phyloP scores from a whole-genome alignment of 35 echinoderm and acorn worm species.

The Strongylocentrotus purpuratus region DNA sequence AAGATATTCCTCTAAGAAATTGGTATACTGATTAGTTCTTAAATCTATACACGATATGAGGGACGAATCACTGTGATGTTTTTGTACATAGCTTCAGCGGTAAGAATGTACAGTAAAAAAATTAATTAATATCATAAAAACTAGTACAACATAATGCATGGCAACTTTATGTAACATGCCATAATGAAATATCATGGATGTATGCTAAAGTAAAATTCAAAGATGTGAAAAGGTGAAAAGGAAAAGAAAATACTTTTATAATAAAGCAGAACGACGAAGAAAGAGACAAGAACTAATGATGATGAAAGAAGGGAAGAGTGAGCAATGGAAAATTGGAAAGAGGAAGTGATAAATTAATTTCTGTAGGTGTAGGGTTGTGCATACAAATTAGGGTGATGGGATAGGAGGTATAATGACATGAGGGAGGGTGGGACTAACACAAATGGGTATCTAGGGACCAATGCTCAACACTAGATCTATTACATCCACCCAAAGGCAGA shows the following conservation, averaged over 20 bases:
- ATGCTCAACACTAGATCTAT: conserved; percentile 35
- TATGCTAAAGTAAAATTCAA: too few relatives aligned
- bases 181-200: too few relatives aligned
- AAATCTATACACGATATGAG: too few relatives aligned
- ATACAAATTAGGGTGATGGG: conserved; percentile 19
- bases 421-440: conserved; percentile 27
- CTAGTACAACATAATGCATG: too few relatives aligned
- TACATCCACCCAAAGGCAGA: background rate
- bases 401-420: conserved; percentile 32
- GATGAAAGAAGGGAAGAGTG: background rate
- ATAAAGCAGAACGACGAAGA: background rate
- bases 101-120: too few relatives aligned
- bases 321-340: background rate
- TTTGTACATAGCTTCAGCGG: too few relatives aligned
- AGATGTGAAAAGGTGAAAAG: background rate
- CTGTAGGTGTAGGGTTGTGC: conserved; percentile 27
- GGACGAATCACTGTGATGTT: too few relatives aligned
- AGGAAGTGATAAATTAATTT: conserved; percentile 49
- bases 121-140: too few relatives aligned
- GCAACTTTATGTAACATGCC: too few relatives aligned
- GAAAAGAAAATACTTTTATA: background rate
- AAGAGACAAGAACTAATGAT: background rate
- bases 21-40: too few relatives aligned
- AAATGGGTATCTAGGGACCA: conserved; percentile 14
- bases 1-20: too few relatives aligned